These are phyloP conservation scores for Eupeodes latifasciatus DNA, from an alignment of 2,888 invertebrate genomes.

Conservation along the genomic window DNA sequence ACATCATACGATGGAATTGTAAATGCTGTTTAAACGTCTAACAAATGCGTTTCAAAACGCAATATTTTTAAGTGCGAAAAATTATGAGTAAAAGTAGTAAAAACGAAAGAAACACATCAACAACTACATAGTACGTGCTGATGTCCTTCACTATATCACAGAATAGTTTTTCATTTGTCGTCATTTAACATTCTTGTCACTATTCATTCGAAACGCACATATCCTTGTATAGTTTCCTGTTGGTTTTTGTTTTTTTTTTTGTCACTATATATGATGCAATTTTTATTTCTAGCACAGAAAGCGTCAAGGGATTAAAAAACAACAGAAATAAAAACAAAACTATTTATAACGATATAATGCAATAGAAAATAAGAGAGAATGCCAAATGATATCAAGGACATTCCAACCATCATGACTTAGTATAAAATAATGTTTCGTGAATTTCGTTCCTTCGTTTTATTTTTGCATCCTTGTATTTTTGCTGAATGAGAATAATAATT, in stretches of 20 bases:
- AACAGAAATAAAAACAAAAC: constrained; percentile 14
- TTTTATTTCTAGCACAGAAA: constrained; percentile 26
- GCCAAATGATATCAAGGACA: constrained; percentile 61
- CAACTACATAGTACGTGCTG: too few relatives aligned
- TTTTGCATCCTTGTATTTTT: constrained; percentile 33
- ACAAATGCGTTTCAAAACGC: constrained; percentile 15
- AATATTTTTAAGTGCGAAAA: constrained; percentile 10
- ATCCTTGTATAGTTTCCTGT: constrained; percentile 18
- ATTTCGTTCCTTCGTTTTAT: not conserved
- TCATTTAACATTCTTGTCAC: constrained; percentile 13
- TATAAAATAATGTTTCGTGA: constrained; percentile 4
- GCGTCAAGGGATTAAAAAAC: constrained; percentile 63
- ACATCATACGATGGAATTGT: not conserved
- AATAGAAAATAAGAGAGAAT: constrained; percentile 17
- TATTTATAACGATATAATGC: constrained; percentile 63
- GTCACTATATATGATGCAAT: constrained; percentile 10
- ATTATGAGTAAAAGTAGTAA: too few relatives aligned
- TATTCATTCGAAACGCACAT: constrained; percentile 20
- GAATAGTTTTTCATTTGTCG: constrained; percentile 1
- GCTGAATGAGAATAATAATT: constrained; percentile 27
- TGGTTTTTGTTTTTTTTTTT: constrained; percentile 20
- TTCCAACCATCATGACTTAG: not conserved
- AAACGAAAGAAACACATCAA: not conserved
- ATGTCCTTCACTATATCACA: constrained; percentile 21
- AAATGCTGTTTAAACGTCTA: not conserved